phyloP scores from a whole-genome alignment of 2,797 vertebrate species.

The Tokudaia muenninki region DNA sequence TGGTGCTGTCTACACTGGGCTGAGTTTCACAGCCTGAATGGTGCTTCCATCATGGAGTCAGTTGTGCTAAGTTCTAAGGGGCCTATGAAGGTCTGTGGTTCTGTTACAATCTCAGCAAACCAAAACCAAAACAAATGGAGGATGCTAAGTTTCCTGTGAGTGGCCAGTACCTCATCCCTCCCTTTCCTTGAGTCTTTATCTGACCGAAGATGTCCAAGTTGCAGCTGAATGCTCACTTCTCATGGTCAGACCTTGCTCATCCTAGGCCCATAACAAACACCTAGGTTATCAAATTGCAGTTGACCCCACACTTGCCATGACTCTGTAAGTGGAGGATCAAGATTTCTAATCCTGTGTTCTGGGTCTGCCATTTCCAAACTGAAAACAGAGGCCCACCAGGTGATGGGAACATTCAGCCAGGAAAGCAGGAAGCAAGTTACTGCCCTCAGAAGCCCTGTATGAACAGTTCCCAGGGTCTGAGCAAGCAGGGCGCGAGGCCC shows the following conservation, averaged over 20 bases:
- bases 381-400: not conserved
- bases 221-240: not conserved
- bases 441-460: not conserved
- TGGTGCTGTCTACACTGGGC: not conserved
- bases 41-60: not conserved
- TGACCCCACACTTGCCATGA: not conserved
- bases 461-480: constrained; percentile 56
- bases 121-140: not conserved
- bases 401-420: not conserved
- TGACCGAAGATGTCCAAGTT: not conserved
- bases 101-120: not conserved
- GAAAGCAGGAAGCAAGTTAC: constrained; percentile 54
- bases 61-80: not conserved
- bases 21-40: not conserved
- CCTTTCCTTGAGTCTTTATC: not conserved
- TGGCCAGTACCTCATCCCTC: not conserved
- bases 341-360: not conserved
- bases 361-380: not conserved
- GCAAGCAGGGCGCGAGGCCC: not conserved
- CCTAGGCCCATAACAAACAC: not conserved
- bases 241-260: not conserved
- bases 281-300: not conserved
- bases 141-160: not conserved
- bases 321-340: not conserved
- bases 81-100: not conserved